Base-by-base conservation (phyloP, 2,888 invertebrate species). In the Mellilla xanthometata region DNA sequence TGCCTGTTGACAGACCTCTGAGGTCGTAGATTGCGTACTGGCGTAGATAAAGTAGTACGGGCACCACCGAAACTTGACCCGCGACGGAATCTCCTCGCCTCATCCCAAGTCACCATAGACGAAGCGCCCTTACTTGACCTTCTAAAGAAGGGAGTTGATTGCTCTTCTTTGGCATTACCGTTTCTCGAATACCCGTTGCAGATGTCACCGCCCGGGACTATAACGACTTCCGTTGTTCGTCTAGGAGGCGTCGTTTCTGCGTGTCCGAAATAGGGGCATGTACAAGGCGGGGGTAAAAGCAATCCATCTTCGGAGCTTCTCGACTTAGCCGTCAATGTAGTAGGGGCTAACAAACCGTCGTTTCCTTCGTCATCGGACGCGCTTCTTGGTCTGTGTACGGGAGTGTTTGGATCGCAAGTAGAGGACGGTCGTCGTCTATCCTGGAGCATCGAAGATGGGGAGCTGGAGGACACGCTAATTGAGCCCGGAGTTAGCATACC, bases 41-140 rank as follows among this genome's bases (percentile, higher is more conserved):
- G 92, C 13, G 92, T 88, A 0, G 94, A 87, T 38, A 93, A 66
- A 1, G 85, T 91, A 0, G 93, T 93, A 44, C 91, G 90, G 0
- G 92, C 92, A 35, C 92, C 92, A 35, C 95, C 95, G 56, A 94
- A 93, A 72, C 94, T 94, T 0, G 95, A 95, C 5, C 94, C 93
- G 12, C 93, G 86, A 45, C 94, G 77, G 48, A 92, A 91, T 29
- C 92, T 85, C 32, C 91, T 87, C n/a, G 90, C 87, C 41, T 92
- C 90, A 45, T 94, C 94, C 95, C 95, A 95, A 7, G 95, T 95
- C 0, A 95, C 94, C 57, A 95, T 93, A 84, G 95, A 95, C 0
- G 94, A 93, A 7, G 95, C 94, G 2, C 94, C 91, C 47, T 90
- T 89, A 72, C 90, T 92, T 6, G 89, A 74, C 52, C 90, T 84